Conservation (phyloP, 37 sponge, comb jelly and placozoan species). For the Hexactinellida sp. region DNA sequence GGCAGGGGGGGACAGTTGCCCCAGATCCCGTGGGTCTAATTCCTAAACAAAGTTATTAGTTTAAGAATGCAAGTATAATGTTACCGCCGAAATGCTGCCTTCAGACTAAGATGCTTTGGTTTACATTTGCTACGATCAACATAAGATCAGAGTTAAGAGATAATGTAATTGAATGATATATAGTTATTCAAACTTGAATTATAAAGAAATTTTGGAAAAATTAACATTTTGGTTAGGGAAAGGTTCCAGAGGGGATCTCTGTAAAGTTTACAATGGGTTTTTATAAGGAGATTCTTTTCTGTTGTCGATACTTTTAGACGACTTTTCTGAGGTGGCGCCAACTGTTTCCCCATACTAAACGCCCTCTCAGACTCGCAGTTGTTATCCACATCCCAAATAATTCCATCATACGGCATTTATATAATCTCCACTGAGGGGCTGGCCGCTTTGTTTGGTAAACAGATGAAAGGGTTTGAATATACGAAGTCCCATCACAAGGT, state of each 20-base stretch:
- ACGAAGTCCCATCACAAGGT: neutral
- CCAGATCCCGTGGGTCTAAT: too few species aligned
- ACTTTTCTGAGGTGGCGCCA: neutral
- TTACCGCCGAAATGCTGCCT: too few species aligned
- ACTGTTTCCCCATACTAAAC: constrained; percentile 12
- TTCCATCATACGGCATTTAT: neutral
- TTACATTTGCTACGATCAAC: too few species aligned
- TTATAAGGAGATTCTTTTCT: neutral
- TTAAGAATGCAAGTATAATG: too few species aligned
- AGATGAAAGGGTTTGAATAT: neutral
- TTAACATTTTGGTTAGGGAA: too few species aligned
- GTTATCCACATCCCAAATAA: constrained; percentile 15
- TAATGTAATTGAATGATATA: too few species aligned
- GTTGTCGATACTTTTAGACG: neutral
- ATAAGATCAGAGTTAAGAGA: too few species aligned
- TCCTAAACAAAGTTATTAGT: too few species aligned
- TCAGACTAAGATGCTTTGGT: too few species aligned
- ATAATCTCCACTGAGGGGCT: neutral
- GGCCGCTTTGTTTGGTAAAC: neutral
- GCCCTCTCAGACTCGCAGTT: constrained; percentile 9
- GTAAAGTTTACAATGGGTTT: neutral
- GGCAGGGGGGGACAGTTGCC: too few species aligned
- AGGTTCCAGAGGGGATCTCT: neutral
- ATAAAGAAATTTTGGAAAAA: too few species aligned
- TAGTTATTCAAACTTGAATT: too few species aligned